Percentiles rank a stretch among this genome's conserved stretches.
Conservation (phyloP, 1,140 invertebrate genomes). For the Ceratina japonica region DNA sequence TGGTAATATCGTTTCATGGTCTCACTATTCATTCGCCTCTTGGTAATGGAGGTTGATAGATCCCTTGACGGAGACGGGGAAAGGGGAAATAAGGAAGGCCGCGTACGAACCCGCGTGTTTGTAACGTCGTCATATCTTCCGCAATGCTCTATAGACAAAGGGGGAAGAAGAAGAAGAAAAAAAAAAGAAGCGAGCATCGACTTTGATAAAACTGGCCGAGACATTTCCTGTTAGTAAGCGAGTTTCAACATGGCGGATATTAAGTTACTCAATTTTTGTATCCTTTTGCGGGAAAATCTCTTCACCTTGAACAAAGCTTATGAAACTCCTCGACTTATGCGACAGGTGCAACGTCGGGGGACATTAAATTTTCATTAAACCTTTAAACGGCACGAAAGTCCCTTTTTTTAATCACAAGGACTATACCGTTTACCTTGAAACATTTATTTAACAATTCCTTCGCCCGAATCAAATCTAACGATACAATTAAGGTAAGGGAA, state of each 20-base stretch:
- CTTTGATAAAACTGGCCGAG: slow-evolving; percentile 42
- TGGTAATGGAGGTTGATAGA: slow-evolving; percentile 61
- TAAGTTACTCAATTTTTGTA: slow-evolving; percentile 35
- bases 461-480: too few relatives aligned
- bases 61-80: slow-evolving; percentile 26
- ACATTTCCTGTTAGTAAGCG: slow-evolving; percentile 39
- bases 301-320: slow-evolving; percentile 11
- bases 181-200: slow-evolving; percentile 1
- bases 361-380: slow-evolving; percentile 35
- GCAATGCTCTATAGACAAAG: slow-evolving; percentile 24
- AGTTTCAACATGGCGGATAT: slow-evolving; percentile 39
- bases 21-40: slow-evolving; percentile 55
- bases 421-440: not conserved
- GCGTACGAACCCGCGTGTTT: slow-evolving; percentile 33
- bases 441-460: too few relatives aligned
- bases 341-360: not conserved
- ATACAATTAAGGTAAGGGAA: too few relatives aligned
- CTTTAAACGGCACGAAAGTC: not conserved
- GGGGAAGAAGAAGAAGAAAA: too few relatives aligned
- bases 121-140: slow-evolving; percentile 53
- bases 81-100: not conserved
- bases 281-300: slow-evolving; percentile 23
- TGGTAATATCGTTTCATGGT: slow-evolving; percentile 58
- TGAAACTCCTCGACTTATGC: slow-evolving; percentile 14
- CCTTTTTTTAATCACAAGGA: not conserved